phyloP scores from a whole-genome alignment of 1,140 invertebrate species.

The Halesus radiatus region DNA sequence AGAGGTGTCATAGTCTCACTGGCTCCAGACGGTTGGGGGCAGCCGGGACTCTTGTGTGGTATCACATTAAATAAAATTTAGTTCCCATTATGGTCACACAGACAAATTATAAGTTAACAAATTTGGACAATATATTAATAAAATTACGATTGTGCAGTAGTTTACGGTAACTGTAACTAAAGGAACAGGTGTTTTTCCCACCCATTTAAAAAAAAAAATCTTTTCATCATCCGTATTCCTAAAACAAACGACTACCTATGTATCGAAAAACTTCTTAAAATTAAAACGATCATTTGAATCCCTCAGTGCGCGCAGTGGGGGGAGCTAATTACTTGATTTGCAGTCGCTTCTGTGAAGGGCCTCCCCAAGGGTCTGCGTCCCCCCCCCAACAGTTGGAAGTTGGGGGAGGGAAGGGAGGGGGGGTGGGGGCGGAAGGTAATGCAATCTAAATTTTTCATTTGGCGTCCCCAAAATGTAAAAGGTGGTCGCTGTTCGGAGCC shows the following conservation, averaged over 20 bases:
- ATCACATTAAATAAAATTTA: too few relatives aligned
- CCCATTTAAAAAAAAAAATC: too few relatives aligned
- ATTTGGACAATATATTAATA: too few relatives aligned
- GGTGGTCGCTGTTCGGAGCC: conserved; percentile 20
- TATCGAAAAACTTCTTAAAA: conserved; percentile 25
- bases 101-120: too few relatives aligned
- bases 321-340: conserved; percentile 55
- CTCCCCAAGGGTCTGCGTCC: background rate
- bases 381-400: background rate
- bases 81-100: too few relatives aligned
- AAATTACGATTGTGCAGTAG: too few relatives aligned
- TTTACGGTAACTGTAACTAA: too few relatives aligned
- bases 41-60: too few relatives aligned
- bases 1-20: too few relatives aligned
- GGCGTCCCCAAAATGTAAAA: conserved; percentile 39
- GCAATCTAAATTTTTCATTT: conserved; percentile 56
- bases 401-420: background rate
- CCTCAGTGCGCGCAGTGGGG: conserved; percentile 17
- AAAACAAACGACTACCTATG: conserved; percentile 8
- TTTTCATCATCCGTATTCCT: background rate
- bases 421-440: conserved; percentile 38
- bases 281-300: conserved; percentile 46
- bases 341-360: conserved; percentile 35
- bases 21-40: too few relatives aligned
- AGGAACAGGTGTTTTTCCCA: too few relatives aligned